Percentiles rank a stretch among this genome's conserved stretches.
These are phyloP conservation scores for Empidonax alnorum DNA, from an alignment of 2,113 vertebrate species.

Conservation along the genomic window DNA sequence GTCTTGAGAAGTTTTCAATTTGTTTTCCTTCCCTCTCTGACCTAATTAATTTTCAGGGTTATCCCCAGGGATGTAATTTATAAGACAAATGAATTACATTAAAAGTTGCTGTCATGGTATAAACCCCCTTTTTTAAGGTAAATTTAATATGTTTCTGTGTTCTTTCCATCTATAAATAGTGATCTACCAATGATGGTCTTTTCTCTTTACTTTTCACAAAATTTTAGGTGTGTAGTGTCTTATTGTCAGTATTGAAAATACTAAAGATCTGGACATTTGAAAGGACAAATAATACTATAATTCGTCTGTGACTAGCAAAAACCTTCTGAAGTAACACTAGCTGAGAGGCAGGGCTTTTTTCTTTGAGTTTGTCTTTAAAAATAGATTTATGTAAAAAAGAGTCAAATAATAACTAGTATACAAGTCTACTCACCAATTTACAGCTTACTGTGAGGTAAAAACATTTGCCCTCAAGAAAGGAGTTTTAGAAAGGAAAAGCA, in stretches of 20 bases:
- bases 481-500: neutral
- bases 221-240: neutral
- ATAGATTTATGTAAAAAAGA: neutral
- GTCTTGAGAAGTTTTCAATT: constrained; percentile 47
- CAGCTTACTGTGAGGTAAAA: neutral
- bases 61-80: constrained; percentile 37
- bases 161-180: neutral
- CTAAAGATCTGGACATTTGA: neutral
- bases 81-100: constrained; percentile 56
- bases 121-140: constrained; percentile 38
- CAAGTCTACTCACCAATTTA: neutral
- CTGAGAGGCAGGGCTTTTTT: neutral
- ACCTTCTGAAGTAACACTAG: neutral
- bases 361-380: neutral
- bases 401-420: neutral
- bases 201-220: neutral
- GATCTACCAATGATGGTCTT: neutral
- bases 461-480: neutral
- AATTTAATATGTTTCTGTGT: constrained; percentile 24
- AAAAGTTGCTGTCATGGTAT: constrained; percentile 37
- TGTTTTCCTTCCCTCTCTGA: constrained; percentile 56
- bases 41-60: constrained; percentile 56
- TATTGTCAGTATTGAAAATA: constrained; percentile 1
- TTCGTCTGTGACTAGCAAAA: neutral
- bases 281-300: neutral